Evolutionary conservation across 1,140 invertebrate genomes (phyloP).

Genomic region (Heterodera carotae): DNA sequence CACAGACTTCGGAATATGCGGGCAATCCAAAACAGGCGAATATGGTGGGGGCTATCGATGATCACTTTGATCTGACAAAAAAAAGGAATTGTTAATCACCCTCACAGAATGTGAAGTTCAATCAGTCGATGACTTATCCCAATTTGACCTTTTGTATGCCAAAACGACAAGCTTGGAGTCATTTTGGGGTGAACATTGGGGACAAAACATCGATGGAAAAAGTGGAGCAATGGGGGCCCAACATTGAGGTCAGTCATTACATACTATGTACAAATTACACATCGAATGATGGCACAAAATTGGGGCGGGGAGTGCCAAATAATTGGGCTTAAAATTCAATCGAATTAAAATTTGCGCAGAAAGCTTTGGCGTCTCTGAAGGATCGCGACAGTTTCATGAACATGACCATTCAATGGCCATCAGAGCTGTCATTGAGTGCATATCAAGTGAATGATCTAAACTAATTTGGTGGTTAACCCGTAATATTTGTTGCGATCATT

Average conservation of each 20-base stretch:
- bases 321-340: too few species aligned
- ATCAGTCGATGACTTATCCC: slow-evolving; percentile 38
- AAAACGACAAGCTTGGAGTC: slow-evolving; percentile 45
- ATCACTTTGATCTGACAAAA: not conserved
- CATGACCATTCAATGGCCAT: slow-evolving; percentile 31
- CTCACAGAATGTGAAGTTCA: slow-evolving; percentile 37
- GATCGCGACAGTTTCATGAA: slow-evolving; percentile 35
- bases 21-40: slow-evolving; percentile 38
- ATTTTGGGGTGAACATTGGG: slow-evolving; percentile 34
- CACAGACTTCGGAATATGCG: slow-evolving; percentile 29
- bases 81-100: not conserved
- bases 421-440: slow-evolving; percentile 35
- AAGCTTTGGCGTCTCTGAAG: slow-evolving; percentile 39
- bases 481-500: too few species aligned
- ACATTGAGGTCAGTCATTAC: slow-evolving; percentile 28
- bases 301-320: too few species aligned
- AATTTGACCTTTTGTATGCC: slow-evolving; percentile 49
- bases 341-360: not conserved
- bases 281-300: too few species aligned
- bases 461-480: too few species aligned
- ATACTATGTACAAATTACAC: not conserved
- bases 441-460: slow-evolving; percentile 38
- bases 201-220: slow-evolving; percentile 8
- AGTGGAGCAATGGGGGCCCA: slow-evolving; percentile 24
- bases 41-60: slow-evolving; percentile 15